Conservation (phyloP, 2,888 invertebrate species). For the Drosophila flavopinicola region DNA sequence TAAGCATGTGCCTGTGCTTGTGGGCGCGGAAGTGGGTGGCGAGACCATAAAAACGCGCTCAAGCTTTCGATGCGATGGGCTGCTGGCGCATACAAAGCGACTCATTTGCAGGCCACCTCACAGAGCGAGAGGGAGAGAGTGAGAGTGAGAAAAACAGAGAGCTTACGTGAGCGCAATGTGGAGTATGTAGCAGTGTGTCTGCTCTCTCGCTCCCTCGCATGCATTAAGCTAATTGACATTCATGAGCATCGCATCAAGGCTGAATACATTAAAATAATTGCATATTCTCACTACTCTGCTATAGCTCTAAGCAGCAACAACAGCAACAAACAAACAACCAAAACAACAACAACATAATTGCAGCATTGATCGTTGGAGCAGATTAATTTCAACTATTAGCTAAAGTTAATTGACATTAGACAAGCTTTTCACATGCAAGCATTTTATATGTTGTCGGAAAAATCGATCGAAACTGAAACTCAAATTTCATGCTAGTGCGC, state of each 20-base stretch:
- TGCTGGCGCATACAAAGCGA: conserved; percentile 73
- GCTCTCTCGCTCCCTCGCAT: conserved; percentile 18
- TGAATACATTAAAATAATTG: conserved; percentile 78
- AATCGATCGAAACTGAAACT: conserved; percentile 64
- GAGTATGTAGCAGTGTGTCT: conserved; percentile 32
- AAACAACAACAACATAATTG: conserved; percentile 40
- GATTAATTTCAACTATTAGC: conserved; percentile 35
- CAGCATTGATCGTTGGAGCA: conserved; percentile 46
- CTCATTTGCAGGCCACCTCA: conserved; percentile 56
- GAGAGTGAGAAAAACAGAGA: not conserved
- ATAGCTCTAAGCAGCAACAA: conserved; percentile 46
- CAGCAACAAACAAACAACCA: conserved; percentile 11
- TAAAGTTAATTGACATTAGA: conserved; percentile 39
- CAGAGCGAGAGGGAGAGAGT: not conserved
- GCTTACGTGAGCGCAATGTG: conserved; percentile 38
- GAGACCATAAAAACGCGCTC: conserved; percentile 48
- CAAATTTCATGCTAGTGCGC: conserved; percentile 38
- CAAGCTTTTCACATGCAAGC: conserved; percentile 18
- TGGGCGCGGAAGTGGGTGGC: conserved; percentile 66
- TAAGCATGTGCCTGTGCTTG: conserved; percentile 6
- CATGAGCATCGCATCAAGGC: conserved; percentile 77
- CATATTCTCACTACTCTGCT: conserved; percentile 61
- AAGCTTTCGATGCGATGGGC: conserved; percentile 52
- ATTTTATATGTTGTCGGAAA: conserved; percentile 37
- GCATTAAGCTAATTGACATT: conserved; percentile 73